phyloP scores from a whole-genome alignment of 1,140 invertebrate genomes.

The Hycleus phaleratus region DNA sequence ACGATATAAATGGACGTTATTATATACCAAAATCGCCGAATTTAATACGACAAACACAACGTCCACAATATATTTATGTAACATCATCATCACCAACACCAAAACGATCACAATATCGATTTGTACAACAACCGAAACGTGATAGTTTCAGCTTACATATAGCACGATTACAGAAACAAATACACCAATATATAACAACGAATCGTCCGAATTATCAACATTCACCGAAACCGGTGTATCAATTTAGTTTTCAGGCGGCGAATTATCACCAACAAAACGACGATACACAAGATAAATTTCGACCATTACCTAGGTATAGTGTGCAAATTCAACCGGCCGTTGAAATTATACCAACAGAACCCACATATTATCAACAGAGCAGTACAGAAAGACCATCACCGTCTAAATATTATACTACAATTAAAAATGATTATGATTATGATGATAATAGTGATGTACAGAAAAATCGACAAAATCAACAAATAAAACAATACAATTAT shows the following conservation, averaged over 20 bases:
- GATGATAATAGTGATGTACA: conserved; percentile 9
- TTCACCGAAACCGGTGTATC: conserved; percentile 49
- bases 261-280: conserved; percentile 38
- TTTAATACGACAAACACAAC: background rate
- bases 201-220: conserved; percentile 39
- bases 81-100: conserved; percentile 31
- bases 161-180: conserved; percentile 38
- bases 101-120: conserved; percentile 33
- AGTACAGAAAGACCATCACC: conserved; percentile 40
- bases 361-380: conserved; percentile 36
- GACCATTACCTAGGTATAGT: conserved; percentile 54
- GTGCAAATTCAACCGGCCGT: conserved; percentile 41
- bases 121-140: conserved; percentile 27
- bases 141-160: conserved; percentile 37
- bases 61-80: conserved; percentile 27
- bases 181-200: conserved; percentile 41
- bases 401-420: conserved; percentile 32
- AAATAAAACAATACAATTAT: conserved; percentile 29
- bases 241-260: conserved; percentile 50
- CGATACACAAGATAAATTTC: conserved; percentile 50
- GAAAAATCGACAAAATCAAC: conserved; percentile 15
- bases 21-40: conserved; percentile 18
- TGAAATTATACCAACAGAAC: conserved; percentile 30
- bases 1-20: conserved; percentile 38
- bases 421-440: conserved; percentile 33